Evolutionary conservation across 2,797 vertebrate genomes (phyloP).

Genomic region (Antrozous pallidus): DNA sequence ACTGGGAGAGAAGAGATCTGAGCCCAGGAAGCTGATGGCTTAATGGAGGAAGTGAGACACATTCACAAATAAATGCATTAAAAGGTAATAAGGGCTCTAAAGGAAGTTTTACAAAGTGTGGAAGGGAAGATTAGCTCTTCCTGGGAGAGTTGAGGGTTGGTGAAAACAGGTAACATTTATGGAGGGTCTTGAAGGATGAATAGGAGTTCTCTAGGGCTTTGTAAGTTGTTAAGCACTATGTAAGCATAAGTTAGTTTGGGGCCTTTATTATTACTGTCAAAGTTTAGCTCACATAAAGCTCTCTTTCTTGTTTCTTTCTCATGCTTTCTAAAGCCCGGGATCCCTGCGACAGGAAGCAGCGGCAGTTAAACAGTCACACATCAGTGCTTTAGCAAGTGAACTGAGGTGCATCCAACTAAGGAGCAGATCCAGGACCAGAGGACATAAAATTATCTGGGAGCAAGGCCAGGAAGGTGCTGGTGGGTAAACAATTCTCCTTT

Average conservation of each 20-base stretch:
- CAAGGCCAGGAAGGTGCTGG: slow-evolving; percentile 61
- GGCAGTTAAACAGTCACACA: slow-evolving; percentile 62
- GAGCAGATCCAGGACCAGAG: slow-evolving; percentile 50
- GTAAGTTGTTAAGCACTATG: slow-evolving; percentile 47
- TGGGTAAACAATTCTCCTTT: slow-evolving; percentile 42
- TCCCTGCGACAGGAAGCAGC: slow-evolving; percentile 61
- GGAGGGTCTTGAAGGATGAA: slow-evolving; percentile 49
- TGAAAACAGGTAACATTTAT: slow-evolving; percentile 45
- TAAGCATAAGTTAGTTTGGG: slow-evolving; percentile 31
- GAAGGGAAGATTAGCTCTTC: slow-evolving; percentile 26
- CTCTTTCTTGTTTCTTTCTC: slow-evolving; percentile 64
- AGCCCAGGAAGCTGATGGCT: neutral
- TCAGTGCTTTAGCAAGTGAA: slow-evolving; percentile 52
- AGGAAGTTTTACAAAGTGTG: slow-evolving; percentile 14
- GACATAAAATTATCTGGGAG: slow-evolving; percentile 62
- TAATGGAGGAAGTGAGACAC: slow-evolving; percentile 35
- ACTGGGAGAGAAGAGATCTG: slow-evolving; percentile 25
- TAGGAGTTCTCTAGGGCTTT: slow-evolving; percentile 63
- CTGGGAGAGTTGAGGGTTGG: slow-evolving; percentile 22
- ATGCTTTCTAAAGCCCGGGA: slow-evolving; percentile 28
- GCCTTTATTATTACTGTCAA: slow-evolving; percentile 47
- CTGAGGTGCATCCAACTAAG: slow-evolving; percentile 57
- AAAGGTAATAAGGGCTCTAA: neutral
- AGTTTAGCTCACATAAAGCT: slow-evolving; percentile 50
- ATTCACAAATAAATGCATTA: slow-evolving; percentile 2